Conservation (phyloP, 1,140 invertebrate genomes). For the Drosophila azteca region DNA sequence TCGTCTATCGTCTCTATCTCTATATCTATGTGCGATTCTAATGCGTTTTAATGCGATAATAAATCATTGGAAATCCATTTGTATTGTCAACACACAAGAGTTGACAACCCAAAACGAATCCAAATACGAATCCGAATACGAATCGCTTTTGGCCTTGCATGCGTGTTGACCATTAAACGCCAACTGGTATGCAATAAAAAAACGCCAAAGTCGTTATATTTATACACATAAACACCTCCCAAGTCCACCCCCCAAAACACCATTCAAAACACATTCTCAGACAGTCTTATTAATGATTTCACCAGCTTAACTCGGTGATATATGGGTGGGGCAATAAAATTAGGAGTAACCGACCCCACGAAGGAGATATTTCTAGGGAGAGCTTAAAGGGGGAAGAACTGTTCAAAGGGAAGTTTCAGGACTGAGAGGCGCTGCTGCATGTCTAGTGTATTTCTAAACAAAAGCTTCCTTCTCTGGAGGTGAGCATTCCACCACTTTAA, state of each 20-base stretch:
- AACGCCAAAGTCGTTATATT: conserved; percentile 53
- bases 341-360: too few relatives aligned
- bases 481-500: too few relatives aligned
- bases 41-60: conserved; percentile 81
- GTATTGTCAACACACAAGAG: conserved; percentile 80
- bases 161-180: conserved; percentile 64
- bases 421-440: too few relatives aligned
- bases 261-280: neutral
- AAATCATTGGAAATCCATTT: conserved; percentile 82
- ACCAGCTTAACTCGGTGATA: neutral
- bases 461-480: too few relatives aligned
- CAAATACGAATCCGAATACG: neutral
- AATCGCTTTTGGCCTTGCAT: conserved; percentile 53
- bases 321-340: too few relatives aligned
- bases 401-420: too few relatives aligned
- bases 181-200: conserved; percentile 64
- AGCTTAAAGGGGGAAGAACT: too few relatives aligned
- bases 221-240: conserved; percentile 65
- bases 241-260: neutral
- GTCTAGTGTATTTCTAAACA: too few relatives aligned
- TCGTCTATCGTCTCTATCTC: neutral
- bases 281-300: conserved; percentile 48
- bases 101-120: conserved; percentile 56
- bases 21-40: conserved; percentile 30
- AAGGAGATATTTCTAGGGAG: too few relatives aligned